Evolutionary conservation across 64 coral and sea anemone species (phyloP).

Genomic region (Actinia tenebrosa): DNA sequence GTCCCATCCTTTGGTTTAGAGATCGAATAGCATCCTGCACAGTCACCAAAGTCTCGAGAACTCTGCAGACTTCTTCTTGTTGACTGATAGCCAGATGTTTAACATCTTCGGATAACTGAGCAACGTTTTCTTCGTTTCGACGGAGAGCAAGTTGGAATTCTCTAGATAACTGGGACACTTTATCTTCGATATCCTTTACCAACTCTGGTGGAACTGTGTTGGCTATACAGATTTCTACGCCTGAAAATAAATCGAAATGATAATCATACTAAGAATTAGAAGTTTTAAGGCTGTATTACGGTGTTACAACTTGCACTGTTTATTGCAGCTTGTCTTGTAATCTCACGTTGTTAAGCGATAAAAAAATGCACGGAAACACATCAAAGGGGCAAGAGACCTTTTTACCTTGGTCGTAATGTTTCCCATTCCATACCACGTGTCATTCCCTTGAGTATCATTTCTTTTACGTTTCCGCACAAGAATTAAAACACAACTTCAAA

Average conservation of each 20-base stretch:
- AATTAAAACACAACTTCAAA: neutral
- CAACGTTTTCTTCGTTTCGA: constrained; percentile 4
- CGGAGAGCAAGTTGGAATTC: neutral
- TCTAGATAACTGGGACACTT: neutral
- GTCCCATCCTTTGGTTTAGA: constrained; percentile 22
- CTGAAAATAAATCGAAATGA: neutral
- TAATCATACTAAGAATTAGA: neutral
- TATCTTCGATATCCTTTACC: constrained; percentile 16
- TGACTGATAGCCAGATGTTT: neutral
- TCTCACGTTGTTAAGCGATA: neutral
- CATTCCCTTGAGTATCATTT: too few species aligned
- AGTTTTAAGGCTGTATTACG: neutral
- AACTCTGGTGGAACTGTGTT: constrained; percentile 16
- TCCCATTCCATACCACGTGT: too few species aligned
- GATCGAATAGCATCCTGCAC: constrained; percentile 36
- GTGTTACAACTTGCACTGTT: neutral
- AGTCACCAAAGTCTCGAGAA: neutral
- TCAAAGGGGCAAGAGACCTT: too few species aligned
- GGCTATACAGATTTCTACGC: constrained; percentile 26
- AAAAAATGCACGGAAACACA: too few species aligned
- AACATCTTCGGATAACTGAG: neutral
- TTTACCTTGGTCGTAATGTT: too few species aligned
- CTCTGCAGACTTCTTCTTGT: neutral
- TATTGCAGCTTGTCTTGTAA: neutral
- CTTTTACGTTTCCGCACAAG: too few species aligned